Conservation (phyloP, 2,888 invertebrate species). For the Caenorhabditis plicata region DNA sequence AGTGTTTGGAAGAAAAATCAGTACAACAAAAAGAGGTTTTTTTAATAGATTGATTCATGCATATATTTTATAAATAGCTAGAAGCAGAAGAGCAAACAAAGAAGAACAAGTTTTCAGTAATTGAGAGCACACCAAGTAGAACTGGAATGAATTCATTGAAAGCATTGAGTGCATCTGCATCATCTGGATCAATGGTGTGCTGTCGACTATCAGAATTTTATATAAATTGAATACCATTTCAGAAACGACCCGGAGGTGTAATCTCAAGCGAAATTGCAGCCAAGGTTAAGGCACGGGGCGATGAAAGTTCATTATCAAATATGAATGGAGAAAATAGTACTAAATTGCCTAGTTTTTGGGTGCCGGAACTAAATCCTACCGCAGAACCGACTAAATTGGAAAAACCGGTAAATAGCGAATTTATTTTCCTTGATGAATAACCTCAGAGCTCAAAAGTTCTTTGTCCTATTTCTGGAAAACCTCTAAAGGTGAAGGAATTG, state of each 20-base stretch:
- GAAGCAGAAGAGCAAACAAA: conserved; percentile 14
- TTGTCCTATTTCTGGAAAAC: conserved; percentile 83
- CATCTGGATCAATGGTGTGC: background rate
- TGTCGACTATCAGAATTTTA: background rate
- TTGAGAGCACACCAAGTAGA: conserved; percentile 32
- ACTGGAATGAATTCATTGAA: too few relatives aligned
- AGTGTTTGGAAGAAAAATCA: conserved; percentile 46
- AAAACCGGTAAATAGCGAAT: conserved; percentile 73
- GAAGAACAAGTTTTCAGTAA: conserved; percentile 18
- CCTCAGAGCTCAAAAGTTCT: conserved; percentile 75
- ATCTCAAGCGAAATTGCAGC: conserved; percentile 38
- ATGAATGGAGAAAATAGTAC: conserved; percentile 40
- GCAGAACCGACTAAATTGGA: conserved; percentile 76
- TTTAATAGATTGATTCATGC: too few relatives aligned
- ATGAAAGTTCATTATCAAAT: conserved; percentile 47
- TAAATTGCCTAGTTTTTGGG: conserved; percentile 57
- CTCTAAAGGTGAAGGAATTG: conserved; percentile 86
- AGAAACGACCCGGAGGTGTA: conserved; percentile 33
- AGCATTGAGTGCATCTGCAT: conserved; percentile 3
- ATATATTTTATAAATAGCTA: too few relatives aligned
- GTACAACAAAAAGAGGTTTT: conserved; percentile 27
- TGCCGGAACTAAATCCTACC: conserved; percentile 87
- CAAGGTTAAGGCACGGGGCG: conserved; percentile 45
- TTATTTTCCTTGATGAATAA: background rate
- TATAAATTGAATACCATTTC: conserved; percentile 1